phyloP scores from a whole-genome alignment of 2,113 vertebrate genomes.

The Hippocampus guttulatus region DNA sequence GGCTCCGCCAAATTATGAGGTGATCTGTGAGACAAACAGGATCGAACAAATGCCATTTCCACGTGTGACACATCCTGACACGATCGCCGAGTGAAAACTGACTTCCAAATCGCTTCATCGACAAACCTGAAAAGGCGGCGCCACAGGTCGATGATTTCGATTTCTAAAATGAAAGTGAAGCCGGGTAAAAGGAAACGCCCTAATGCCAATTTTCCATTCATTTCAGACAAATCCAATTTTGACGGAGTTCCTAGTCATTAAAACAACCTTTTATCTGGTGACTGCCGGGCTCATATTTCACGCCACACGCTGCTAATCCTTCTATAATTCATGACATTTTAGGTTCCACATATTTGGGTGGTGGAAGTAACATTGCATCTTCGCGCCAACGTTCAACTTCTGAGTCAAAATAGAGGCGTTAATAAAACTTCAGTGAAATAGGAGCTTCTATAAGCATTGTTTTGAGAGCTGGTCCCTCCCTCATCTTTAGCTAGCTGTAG shows the following conservation, averaged over 20 bases:
- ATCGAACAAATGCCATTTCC: no score
- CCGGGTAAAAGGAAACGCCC: background rate
- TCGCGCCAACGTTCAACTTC: no score
- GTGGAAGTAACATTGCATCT: background rate
- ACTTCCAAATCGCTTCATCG: background rate
- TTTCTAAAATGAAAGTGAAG: background rate
- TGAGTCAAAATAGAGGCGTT: background rate
- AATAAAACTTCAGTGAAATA: background rate
- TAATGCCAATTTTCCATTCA: background rate
- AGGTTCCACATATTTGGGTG: background rate
- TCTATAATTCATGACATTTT: background rate
- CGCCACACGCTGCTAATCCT: background rate
- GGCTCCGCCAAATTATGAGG: no score
- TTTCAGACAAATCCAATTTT: constrained; percentile 8
- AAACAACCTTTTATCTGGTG: constrained; percentile 2
- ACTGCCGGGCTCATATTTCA: background rate
- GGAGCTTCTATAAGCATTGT: background rate
- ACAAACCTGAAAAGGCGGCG: background rate
- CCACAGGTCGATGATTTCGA: background rate
- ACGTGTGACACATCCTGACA: background rate
- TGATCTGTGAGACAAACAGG: no score
- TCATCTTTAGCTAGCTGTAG: background rate
- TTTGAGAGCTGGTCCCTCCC: background rate
- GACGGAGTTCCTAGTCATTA: constrained; percentile 1
- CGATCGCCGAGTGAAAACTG: background rate